phyloP scores from a whole-genome alignment of 2,113 vertebrate genomes.

The Oryzias melastigma region DNA sequence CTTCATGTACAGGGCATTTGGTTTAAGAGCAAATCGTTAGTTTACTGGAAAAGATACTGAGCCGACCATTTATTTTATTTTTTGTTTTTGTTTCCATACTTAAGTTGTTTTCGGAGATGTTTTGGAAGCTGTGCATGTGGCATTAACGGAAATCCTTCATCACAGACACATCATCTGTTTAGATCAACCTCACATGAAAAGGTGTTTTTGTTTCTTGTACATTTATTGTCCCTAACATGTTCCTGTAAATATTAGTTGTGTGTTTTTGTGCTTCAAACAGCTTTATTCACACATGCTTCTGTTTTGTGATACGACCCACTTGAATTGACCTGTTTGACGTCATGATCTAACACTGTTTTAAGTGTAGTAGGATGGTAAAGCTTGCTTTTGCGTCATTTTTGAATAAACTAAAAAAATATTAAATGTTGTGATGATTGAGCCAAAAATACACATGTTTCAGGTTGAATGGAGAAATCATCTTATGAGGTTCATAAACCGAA shows the following conservation, averaged over 20 bases:
- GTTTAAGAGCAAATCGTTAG: slow-evolving; percentile 20
- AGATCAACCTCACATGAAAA: too few species aligned
- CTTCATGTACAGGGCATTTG: slow-evolving; percentile 7
- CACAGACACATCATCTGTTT: too few species aligned
- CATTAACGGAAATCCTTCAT: too few species aligned
- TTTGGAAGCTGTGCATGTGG: too few species aligned
- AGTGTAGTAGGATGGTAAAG: slow-evolving; percentile 58
- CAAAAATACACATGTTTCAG: background rate
- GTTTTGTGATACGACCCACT: slow-evolving; percentile 25
- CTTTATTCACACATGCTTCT: slow-evolving; percentile 27
- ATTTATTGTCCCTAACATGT: slow-evolving; percentile 5
- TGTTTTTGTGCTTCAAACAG: slow-evolving; percentile 9
- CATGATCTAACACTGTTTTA: slow-evolving; percentile 67
- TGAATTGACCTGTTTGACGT: slow-evolving; percentile 37
- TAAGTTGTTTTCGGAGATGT: background rate
- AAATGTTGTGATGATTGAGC: background rate
- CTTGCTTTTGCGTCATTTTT: slow-evolving; percentile 20
- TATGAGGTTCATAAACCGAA: background rate
- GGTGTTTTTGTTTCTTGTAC: too few species aligned
- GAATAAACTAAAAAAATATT: slow-evolving; percentile 33
- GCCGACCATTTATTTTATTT: slow-evolving; percentile 38
- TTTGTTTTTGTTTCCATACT: background rate
- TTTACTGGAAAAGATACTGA: slow-evolving; percentile 39
- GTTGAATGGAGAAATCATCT: background rate
- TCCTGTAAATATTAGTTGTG: slow-evolving; percentile 42